Evolutionary conservation across 1,140 invertebrate species (phyloP).

Genomic region (Drosophila nigrodunni): DNA sequence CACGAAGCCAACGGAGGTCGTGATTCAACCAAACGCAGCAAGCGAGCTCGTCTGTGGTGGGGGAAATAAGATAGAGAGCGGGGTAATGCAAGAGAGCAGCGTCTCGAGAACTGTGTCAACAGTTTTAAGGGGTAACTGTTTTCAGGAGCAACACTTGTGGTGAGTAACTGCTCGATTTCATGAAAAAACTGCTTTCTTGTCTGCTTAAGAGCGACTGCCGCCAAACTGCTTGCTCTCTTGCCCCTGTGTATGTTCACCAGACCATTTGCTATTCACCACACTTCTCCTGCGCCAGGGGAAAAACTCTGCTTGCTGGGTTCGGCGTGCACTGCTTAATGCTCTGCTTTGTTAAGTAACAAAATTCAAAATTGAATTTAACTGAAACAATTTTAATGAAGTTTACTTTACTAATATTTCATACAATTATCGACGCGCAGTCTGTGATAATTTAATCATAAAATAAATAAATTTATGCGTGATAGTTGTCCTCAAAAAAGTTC

Average conservation of each 20-base stretch:
- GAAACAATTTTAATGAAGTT: background rate
- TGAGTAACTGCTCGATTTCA: background rate
- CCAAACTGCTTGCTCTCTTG: no score
- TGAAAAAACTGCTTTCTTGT: background rate
- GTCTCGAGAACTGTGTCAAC: slow-evolving; percentile 12
- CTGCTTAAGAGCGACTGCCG: no score
- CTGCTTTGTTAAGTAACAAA: slow-evolving; percentile 5
- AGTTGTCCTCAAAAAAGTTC: no score
- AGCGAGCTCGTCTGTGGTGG: background rate
- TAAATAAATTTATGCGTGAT: no score
- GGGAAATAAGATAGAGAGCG: background rate
- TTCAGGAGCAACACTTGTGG: background rate
- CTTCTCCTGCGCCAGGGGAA: background rate
- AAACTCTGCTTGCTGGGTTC: background rate
- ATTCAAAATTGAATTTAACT: background rate
- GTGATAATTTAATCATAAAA: no score
- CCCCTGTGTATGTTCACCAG: background rate
- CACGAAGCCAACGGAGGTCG: slow-evolving; percentile 4
- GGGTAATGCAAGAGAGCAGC: background rate
- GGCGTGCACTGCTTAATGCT: background rate
- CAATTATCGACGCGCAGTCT: no score
- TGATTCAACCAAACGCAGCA: slow-evolving; percentile 5
- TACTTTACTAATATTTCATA: background rate
- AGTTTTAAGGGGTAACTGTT: slow-evolving; percentile 3
- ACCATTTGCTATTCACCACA: background rate